A percentile compares a stretch with the other conserved stretches of the same genome.
Evolutionary conservation across 2,888 invertebrate species (phyloP).

Genomic region (Mythimna vitellina): DNA sequence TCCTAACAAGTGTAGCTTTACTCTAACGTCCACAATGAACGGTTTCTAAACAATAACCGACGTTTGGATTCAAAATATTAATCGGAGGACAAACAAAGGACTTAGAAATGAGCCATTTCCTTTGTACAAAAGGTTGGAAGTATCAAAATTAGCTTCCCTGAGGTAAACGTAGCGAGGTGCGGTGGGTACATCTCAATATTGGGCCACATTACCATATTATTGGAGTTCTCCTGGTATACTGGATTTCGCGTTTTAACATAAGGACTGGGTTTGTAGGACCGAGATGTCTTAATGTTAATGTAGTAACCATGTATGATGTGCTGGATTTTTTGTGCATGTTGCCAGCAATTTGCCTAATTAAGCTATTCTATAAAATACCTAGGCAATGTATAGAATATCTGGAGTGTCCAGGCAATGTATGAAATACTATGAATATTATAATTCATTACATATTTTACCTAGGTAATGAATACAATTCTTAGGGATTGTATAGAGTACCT

Average conservation of each 20-base stretch:
- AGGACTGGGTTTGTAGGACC: conserved; percentile 6
- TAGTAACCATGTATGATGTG: not conserved
- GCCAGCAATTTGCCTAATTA: no score
- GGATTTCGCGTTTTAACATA: conserved; percentile 18
- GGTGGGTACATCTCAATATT: conserved; percentile 55
- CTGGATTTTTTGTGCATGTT: no score
- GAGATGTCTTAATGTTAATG: conserved; percentile 4
- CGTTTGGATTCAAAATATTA: conserved; percentile 44
- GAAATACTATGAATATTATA: no score
- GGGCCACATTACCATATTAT: conserved; percentile 61
- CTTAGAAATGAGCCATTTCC: conserved; percentile 28
- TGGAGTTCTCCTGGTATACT: conserved; percentile 41
- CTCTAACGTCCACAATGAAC: conserved; percentile 8
- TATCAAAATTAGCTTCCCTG: conserved; percentile 57
- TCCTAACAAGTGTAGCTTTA: not conserved
- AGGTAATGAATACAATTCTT: no score
- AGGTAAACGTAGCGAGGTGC: conserved; percentile 13
- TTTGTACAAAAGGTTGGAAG: conserved; percentile 53
- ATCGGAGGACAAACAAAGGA: conserved; percentile 36
- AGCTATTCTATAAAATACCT: no score
- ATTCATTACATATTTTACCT: no score
- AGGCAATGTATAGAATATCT: no score
- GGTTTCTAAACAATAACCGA: conserved; percentile 23
- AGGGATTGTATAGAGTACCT: no score
- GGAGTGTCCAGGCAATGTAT: no score